These are phyloP conservation scores for Ophioninae sp. DNA, from an alignment of 2,888 invertebrate genomes.

Conservation along the genomic window DNA sequence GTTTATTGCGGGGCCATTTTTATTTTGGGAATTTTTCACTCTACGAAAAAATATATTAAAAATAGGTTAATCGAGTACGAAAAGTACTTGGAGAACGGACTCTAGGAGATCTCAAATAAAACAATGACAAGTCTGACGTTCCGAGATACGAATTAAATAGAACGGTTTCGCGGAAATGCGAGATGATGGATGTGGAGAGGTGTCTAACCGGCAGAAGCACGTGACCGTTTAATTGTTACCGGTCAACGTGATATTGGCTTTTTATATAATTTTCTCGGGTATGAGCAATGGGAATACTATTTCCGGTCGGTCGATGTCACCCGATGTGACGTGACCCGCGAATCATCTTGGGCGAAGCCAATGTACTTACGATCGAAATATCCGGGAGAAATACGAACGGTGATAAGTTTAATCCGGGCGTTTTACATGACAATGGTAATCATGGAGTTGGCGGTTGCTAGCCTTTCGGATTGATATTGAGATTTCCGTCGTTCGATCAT, in stretches of 20 bases:
- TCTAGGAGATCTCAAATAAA: background rate
- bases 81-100: background rate
- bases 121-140: background rate
- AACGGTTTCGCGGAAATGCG: background rate
- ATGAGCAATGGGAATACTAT: slow-evolving; percentile 2
- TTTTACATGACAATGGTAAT: slow-evolving; percentile 13
- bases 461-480: slow-evolving; percentile 3
- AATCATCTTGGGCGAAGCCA: background rate
- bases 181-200: background rate
- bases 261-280: background rate
- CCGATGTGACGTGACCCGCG: background rate
- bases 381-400: background rate
- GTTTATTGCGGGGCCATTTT: background rate
- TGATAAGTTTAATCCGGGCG: background rate
- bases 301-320: background rate
- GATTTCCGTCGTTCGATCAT: slow-evolving; percentile 17
- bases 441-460: background rate
- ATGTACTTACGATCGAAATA: slow-evolving; percentile 16
- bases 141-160: background rate
- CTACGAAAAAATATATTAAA: background rate
- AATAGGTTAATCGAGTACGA: background rate
- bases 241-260: slow-evolving; percentile 15
- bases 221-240: background rate
- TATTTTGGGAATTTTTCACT: background rate
- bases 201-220: background rate